These are phyloP conservation scores for Coelinius sp. DNA, from an alignment of 2,888 invertebrate genomes.

Conservation along the genomic window DNA sequence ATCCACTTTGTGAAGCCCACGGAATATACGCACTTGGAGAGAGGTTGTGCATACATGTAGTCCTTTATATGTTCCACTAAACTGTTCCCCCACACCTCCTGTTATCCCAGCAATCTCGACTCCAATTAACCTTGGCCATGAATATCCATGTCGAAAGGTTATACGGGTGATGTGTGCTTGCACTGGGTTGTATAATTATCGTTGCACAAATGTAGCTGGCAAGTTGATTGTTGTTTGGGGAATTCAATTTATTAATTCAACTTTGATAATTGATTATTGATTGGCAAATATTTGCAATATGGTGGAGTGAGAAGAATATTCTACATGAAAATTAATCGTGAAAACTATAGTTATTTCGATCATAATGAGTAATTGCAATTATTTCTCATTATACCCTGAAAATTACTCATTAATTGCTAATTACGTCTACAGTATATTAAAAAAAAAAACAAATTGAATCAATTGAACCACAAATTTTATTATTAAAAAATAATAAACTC, in stretches of 20 bases:
- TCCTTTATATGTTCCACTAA: slow-evolving; percentile 20
- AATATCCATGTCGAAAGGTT: slow-evolving; percentile 33
- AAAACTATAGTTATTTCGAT: too few species aligned
- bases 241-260: not conserved
- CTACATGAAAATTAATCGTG: not conserved
- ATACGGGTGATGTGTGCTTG: not conserved
- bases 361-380: not conserved
- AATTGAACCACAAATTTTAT: too few species aligned
- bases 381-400: not conserved
- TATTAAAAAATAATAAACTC: too few species aligned
- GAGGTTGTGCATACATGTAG: slow-evolving; percentile 1
- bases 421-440: too few species aligned
- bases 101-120: slow-evolving; percentile 27
- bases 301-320: not conserved
- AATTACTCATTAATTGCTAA: too few species aligned
- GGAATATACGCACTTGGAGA: not conserved
- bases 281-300: not conserved
- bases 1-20: slow-evolving; percentile 1
- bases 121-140: slow-evolving; percentile 39
- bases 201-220: slow-evolving; percentile 2
- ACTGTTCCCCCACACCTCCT: slow-evolving; percentile 5
- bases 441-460: too few species aligned
- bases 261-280: not conserved
- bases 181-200: slow-evolving; percentile 7
- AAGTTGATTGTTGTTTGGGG: not conserved